Evolutionary conservation across 2,113 vertebrate genomes (phyloP).

Genomic region (Oryzias celebensis): DNA sequence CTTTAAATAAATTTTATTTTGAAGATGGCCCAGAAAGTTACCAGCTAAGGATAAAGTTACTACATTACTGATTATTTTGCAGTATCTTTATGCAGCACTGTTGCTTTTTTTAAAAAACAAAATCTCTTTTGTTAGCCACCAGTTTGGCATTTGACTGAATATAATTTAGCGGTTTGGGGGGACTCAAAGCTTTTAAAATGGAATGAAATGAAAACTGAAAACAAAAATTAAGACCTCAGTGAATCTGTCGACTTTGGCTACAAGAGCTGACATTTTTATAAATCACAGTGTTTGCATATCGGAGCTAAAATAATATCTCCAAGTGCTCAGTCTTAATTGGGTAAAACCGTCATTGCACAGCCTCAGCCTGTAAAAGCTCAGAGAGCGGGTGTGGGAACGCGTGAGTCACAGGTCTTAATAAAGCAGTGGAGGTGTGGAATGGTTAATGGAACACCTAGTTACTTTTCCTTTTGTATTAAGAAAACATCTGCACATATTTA

Average conservation of each 20-base stretch:
- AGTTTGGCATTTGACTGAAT: too few species aligned
- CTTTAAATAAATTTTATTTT: too few species aligned
- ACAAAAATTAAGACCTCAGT: not conserved
- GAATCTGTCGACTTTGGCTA: slow-evolving; percentile 15
- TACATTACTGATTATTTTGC: too few species aligned
- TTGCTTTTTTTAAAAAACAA: too few species aligned
- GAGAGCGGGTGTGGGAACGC: slow-evolving; percentile 26
- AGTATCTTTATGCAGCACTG: too few species aligned
- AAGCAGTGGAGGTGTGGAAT: slow-evolving; percentile 39
- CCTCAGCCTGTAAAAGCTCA: not conserved
- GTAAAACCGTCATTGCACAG: slow-evolving; percentile 2
- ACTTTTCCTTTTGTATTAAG: slow-evolving; percentile 5
- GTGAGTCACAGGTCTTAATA: slow-evolving; percentile 51
- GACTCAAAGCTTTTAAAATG: too few species aligned
- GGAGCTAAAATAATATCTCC: slow-evolving; percentile 14
- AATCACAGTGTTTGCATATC: slow-evolving; percentile 25
- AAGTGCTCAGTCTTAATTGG: slow-evolving; percentile 1
- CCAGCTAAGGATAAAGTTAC: too few species aligned
- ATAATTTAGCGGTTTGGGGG: too few species aligned
- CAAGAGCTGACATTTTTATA: not conserved
- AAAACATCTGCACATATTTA: not conserved
- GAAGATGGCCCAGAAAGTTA: too few species aligned
- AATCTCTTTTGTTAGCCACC: too few species aligned
- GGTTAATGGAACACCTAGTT: slow-evolving; percentile 56
- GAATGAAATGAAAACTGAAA: too few species aligned